Evolutionary conservation across 2,113 vertebrate genomes (phyloP).

Genomic region (Rhizomys pruinosus): DNA sequence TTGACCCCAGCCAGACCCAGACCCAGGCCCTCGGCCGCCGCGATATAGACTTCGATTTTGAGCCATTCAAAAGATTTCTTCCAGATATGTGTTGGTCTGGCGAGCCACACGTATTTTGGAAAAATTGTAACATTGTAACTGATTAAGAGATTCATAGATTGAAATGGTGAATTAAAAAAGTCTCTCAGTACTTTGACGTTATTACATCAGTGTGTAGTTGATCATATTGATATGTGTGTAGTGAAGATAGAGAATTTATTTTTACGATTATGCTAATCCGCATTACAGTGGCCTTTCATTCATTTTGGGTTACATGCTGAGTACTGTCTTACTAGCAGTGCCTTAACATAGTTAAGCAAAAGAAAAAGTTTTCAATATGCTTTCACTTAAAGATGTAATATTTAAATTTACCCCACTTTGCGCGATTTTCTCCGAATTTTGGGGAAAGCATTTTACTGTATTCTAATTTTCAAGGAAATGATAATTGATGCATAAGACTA

Average conservation of each 20-base stretch:
- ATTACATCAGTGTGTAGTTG: background rate
- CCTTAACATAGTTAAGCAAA: slow-evolving; percentile 30
- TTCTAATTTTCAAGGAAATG: slow-evolving; percentile 21
- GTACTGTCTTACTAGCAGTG: background rate
- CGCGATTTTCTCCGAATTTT: slow-evolving; percentile 11
- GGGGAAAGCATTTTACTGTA: background rate
- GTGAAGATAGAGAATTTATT: background rate
- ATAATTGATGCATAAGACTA: background rate
- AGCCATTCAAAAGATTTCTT: background rate
- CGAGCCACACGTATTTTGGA: background rate
- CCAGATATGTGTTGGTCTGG: background rate
- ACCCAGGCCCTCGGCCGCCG: background rate
- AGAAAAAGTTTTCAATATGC: background rate
- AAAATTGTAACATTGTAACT: background rate
- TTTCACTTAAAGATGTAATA: slow-evolving; percentile 2
- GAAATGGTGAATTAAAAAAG: background rate
- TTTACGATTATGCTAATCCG: background rate
- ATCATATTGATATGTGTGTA: background rate
- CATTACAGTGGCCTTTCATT: background rate
- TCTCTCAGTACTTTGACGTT: background rate
- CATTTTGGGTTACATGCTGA: slow-evolving; percentile 37
- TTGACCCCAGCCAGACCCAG: background rate
- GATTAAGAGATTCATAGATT: background rate
- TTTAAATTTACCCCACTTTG: background rate
- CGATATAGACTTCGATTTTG: too few relatives aligned